phyloP scores from a whole-genome alignment of 2,888 invertebrate species.

The Limnephilus lunatus region DNA sequence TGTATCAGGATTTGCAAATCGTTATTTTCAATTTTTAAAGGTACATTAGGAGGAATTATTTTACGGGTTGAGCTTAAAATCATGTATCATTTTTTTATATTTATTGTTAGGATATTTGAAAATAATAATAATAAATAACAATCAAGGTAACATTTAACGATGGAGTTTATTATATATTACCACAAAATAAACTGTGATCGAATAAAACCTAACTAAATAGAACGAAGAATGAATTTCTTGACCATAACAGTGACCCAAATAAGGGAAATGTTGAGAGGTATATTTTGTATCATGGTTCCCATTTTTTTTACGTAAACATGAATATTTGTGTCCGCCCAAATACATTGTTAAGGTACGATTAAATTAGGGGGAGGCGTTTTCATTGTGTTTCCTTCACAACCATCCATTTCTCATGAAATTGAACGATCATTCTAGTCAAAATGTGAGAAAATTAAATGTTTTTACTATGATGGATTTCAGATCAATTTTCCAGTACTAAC shows the following conservation, averaged over 20 bases:
- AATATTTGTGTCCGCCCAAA: not conserved
- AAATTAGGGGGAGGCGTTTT: not conserved
- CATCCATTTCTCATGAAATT: not conserved
- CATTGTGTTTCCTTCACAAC: not conserved
- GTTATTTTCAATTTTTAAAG: no score
- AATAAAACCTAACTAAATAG: not conserved
- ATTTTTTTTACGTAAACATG: not conserved
- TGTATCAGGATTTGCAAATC: no score
- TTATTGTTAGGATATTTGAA: no score
- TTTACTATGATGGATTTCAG: not conserved
- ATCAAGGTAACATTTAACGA: no score
- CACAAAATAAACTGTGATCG: not conserved
- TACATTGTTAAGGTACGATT: not conserved
- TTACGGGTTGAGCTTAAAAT: no score
- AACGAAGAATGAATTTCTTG: not conserved
- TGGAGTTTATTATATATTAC: not conserved
- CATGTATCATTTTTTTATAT: no score
- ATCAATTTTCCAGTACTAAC: not conserved
- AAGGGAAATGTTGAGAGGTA: not conserved
- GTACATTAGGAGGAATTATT: no score
- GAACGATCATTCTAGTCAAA: not conserved
- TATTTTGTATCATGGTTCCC: not conserved
- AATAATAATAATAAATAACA: no score
- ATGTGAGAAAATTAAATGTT: not conserved
- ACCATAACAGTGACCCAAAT: not conserved